phyloP scores from a whole-genome alignment of 2,797 vertebrate genomes.

The Takifugu ocellatus region DNA sequence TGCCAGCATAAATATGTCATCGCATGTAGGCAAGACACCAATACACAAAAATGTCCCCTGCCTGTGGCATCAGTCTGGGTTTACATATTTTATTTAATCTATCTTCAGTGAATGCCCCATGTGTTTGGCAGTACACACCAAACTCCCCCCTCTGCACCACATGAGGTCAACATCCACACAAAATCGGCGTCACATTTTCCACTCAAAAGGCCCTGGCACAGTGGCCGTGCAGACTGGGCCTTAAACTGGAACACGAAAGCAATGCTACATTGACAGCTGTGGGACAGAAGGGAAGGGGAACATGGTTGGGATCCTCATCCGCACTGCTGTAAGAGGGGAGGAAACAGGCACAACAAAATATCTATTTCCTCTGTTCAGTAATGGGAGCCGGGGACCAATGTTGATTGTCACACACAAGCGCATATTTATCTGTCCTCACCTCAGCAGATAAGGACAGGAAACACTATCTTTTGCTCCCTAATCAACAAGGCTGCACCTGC shows the following conservation, averaged over 20 bases:
- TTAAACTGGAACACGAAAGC: conserved; percentile 51
- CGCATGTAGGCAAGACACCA: background rate
- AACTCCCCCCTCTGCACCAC: conserved; percentile 29
- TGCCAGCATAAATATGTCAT: too few relatives aligned
- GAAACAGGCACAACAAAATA: conserved; percentile 51
- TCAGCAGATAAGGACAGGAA: conserved; percentile 60
- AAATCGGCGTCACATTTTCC: conserved; percentile 1
- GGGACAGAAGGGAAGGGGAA: conserved; percentile 6
- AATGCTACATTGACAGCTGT: conserved; percentile 24
- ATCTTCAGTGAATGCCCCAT: conserved; percentile 29
- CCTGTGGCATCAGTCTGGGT: conserved; percentile 18
- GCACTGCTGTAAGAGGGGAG: conserved; percentile 40
- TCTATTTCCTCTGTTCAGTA: conserved; percentile 49
- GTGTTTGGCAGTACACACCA: conserved; percentile 13
- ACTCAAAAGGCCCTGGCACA: background rate
- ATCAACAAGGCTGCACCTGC: conserved; percentile 60
- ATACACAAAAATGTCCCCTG: background rate
- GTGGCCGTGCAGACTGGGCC: conserved; percentile 29
- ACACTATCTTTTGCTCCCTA: conserved; percentile 34
- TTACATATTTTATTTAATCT: conserved; percentile 34
- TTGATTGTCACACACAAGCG: conserved; percentile 62
- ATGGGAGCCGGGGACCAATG: conserved; percentile 30
- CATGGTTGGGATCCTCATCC: conserved; percentile 28
- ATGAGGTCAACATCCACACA: conserved; percentile 43
- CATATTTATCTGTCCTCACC: conserved; percentile 54